Evolutionary conservation across 2,888 invertebrate species (phyloP).

Genomic region (Cepaea hortensis): DNA sequence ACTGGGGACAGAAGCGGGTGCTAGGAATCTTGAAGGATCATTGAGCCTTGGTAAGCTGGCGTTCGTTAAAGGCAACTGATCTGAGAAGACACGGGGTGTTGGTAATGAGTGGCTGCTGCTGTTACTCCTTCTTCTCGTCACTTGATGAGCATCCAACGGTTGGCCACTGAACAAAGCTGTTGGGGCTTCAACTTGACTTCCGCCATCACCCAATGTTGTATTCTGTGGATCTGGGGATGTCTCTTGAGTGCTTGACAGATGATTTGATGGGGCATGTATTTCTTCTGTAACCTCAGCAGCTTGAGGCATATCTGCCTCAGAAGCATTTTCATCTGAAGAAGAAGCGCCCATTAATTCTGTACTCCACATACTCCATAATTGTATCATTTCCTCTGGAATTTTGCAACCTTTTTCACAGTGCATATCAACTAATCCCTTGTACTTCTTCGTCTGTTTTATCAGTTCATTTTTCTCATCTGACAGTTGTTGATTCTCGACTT

Average conservation of each 20-base stretch:
- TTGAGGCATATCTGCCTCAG: background rate
- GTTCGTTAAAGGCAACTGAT: background rate
- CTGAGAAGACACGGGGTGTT: background rate
- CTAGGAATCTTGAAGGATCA: background rate
- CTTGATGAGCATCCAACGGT: background rate
- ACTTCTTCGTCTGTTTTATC: background rate
- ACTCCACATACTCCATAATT: background rate
- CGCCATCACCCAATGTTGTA: no score
- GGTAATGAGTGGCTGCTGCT: background rate
- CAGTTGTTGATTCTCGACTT: conserved; percentile 5
- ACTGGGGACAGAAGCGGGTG: background rate
- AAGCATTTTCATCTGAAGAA: background rate
- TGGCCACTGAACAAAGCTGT: conserved; percentile 20
- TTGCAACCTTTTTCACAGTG: conserved; percentile 6
- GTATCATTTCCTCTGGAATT: background rate
- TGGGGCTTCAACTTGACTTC: background rate
- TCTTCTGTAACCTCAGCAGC: background rate
- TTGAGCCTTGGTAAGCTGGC: background rate
- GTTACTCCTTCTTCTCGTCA: background rate
- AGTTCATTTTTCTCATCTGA: background rate
- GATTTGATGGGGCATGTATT: background rate
- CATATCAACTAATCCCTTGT: background rate
- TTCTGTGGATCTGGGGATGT: background rate
- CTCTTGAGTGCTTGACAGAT: background rate
- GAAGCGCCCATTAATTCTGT: background rate